phyloP scores from a whole-genome alignment of 2,888 invertebrate genomes.

The Platycnemis pennipes region DNA sequence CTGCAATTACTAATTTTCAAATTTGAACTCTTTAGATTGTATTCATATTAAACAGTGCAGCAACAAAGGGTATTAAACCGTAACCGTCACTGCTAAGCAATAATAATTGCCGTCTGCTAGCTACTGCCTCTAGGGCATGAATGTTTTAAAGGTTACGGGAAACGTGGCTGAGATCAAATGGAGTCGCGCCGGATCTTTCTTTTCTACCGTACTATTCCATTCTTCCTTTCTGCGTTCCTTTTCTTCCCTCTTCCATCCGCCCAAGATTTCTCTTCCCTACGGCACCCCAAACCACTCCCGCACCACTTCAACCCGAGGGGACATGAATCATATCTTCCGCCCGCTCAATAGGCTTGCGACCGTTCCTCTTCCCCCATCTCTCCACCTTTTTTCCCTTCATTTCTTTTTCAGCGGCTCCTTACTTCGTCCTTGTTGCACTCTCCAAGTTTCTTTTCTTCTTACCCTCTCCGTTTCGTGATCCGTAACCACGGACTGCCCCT shows the following conservation, averaged over 20 bases:
- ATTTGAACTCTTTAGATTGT: too few species aligned
- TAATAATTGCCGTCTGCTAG: too few species aligned
- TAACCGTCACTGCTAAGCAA: too few species aligned
- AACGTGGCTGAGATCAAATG: not conserved
- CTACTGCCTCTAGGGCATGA: too few species aligned
- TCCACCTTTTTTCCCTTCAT: constrained; percentile 11
- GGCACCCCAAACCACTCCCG: not conserved
- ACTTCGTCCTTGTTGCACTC: not conserved
- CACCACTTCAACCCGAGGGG: not conserved
- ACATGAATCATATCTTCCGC: constrained; percentile 23
- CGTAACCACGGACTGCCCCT: constrained; percentile 45
- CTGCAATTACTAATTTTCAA: too few species aligned
- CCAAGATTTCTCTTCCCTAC: not conserved
- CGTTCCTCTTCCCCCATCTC: not conserved
- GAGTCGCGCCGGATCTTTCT: not conserved
- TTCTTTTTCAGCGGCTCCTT: constrained; percentile 21
- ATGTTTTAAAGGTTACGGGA: too few species aligned
- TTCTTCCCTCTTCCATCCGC: not conserved
- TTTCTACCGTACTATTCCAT: not conserved
- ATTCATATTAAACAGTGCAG: too few species aligned
- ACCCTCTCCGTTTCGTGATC: constrained; percentile 41
- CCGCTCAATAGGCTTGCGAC: not conserved
- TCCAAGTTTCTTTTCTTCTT: not conserved
- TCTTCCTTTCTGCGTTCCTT: not conserved
- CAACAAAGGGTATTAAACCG: too few species aligned